Evolutionary conservation across 2,888 invertebrate genomes (phyloP).

Genomic region (Parelbella ahira): DNA sequence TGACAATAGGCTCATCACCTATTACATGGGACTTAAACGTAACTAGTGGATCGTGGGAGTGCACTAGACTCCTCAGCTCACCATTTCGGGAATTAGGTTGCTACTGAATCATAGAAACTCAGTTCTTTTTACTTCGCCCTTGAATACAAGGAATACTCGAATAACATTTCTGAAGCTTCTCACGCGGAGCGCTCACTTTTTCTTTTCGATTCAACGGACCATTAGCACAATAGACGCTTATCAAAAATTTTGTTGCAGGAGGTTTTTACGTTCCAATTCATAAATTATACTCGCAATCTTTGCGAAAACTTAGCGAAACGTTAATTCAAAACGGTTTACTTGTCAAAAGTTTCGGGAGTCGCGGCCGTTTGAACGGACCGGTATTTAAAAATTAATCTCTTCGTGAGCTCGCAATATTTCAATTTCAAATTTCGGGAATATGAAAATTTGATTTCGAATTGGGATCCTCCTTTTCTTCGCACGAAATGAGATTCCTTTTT

Average conservation of each 20-base stretch:
- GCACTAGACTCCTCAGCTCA: too few species aligned
- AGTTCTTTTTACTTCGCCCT: too few species aligned
- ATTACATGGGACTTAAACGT: too few species aligned
- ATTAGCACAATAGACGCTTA: conserved; percentile 8
- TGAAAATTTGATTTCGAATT: conserved; percentile 52
- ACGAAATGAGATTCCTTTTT: conserved; percentile 34
- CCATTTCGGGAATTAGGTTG: too few species aligned
- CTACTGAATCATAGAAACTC: too few species aligned
- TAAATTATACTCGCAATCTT: conserved; percentile 9
- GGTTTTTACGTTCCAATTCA: conserved; percentile 1
- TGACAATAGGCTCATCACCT: too few species aligned
- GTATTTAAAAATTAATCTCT: conserved; percentile 56
- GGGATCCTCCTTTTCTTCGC: conserved; percentile 30
- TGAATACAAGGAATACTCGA: too few species aligned
- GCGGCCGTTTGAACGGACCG: conserved; percentile 46
- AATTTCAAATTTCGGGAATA: conserved; percentile 49
- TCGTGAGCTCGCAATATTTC: conserved; percentile 39
- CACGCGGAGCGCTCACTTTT: neutral
- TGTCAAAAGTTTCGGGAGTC: conserved; percentile 62
- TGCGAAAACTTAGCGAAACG: conserved; percentile 35
- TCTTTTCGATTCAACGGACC: neutral
- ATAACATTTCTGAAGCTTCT: too few species aligned
- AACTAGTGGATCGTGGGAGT: too few species aligned
- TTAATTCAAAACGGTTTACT: conserved; percentile 57
- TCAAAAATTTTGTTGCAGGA: conserved; percentile 3